Base-by-base conservation (phyloP, 1,140 invertebrate genomes). In the Nephila pilipes region DNA sequence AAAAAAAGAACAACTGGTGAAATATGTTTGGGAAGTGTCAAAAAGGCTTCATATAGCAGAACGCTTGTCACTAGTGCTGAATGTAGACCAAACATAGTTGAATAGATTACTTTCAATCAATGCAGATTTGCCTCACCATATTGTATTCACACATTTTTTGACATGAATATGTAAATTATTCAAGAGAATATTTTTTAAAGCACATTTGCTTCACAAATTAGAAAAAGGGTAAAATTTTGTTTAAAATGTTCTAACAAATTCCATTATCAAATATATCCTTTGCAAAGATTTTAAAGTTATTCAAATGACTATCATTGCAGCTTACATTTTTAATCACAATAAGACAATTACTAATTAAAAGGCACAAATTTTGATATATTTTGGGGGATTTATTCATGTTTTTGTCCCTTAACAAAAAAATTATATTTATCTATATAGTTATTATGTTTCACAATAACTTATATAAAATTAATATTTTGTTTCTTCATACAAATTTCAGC, bases 1-100 rank as follows among this genome's bases (percentile, higher is more conserved):
- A 18, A 95, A 95, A 93, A 95, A 95, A 83, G 95, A 95, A 29
- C 95, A 94, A 18, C 93, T 96, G 32, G 94, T 95, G 10, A 94
- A 95, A 8, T 95, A 95, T 94, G 94, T 95, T 20, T 93, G 95
- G 75, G 95, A 95, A 80, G 95, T 94, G 22, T 94, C 94, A 0
- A 95, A 95, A 93, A 95, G 95, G 60, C 94, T 95, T 32, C 95
- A 95, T 91, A 95, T 95, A 79, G 95, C 95, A 12, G 95, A 95
- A 87, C 93, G 95, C 14, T 79, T 94, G 54, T 46, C 65, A 6
- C 25, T 55, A 55, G 60, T 88, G 54, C 58, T 94, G 29, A 89
- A 89, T 55, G 85, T 69, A 46, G 87, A 88, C 16, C 22, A 83
- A 57, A 8, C 38, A 83, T 83, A 83, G 32, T 5, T 22, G 4